Conservation (phyloP, 1,140 invertebrate genomes). For the Melitaea cinxia region DNA sequence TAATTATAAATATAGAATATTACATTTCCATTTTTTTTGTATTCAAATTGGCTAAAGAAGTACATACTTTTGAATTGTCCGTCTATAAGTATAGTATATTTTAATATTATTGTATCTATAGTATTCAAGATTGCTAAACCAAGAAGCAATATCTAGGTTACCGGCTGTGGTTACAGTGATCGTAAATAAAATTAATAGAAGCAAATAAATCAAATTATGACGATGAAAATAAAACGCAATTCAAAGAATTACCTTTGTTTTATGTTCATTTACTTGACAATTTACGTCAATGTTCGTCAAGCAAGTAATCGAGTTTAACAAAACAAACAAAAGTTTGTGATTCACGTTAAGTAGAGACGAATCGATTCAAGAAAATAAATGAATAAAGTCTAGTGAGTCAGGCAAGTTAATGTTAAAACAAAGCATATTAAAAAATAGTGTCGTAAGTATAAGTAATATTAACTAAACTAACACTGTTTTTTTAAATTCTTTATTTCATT, state of each 20-base stretch:
- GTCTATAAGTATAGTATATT: too few species aligned
- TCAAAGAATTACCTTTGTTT: slow-evolving; percentile 3
- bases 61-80: too few species aligned
- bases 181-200: background rate
- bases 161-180: background rate
- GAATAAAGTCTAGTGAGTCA: background rate
- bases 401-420: background rate
- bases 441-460: background rate
- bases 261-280: slow-evolving; percentile 12
- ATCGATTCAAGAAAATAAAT: background rate
- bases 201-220: background rate
- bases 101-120: too few species aligned
- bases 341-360: slow-evolving; percentile 10
- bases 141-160: too few species aligned
- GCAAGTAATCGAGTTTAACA: background rate
- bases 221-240: slow-evolving; percentile 6
- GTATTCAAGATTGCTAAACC: too few species aligned
- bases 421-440: background rate
- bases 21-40: too few species aligned
- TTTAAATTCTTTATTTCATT: too few species aligned
- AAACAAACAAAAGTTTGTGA: slow-evolving; percentile 18
- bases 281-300: slow-evolving; percentile 14
- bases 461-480: too few species aligned
- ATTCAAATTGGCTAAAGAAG: too few species aligned
- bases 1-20: too few species aligned